phyloP scores from a whole-genome alignment of 2,888 invertebrate species.

The Hypomecis atomaria region DNA sequence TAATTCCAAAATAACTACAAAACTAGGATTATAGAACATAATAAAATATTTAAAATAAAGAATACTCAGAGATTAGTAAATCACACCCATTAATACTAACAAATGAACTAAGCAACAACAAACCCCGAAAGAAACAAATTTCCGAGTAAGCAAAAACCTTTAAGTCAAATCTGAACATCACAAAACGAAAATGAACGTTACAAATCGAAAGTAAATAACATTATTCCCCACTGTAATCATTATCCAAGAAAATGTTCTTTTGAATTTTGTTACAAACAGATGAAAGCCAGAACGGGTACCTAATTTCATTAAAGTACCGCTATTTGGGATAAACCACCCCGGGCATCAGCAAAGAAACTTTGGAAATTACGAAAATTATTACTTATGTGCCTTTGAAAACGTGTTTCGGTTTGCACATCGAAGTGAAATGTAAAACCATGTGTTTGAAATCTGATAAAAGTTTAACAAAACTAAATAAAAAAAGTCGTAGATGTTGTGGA shows the following conservation, averaged over 20 bases:
- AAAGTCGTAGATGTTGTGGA: background rate
- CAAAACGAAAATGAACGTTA: slow-evolving; percentile 9
- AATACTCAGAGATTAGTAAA: too few relatives aligned
- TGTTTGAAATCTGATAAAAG: background rate
- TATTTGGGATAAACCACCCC: slow-evolving; percentile 34
- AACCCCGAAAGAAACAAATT: background rate
- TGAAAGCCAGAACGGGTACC: slow-evolving; percentile 25
- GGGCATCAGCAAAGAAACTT: slow-evolving; percentile 37
- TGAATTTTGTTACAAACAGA: slow-evolving; percentile 33
- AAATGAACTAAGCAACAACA: background rate
- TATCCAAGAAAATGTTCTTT: slow-evolving; percentile 28
- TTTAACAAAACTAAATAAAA: background rate
- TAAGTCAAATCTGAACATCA: slow-evolving; percentile 2
- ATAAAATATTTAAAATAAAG: too few relatives aligned
- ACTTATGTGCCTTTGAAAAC: slow-evolving; percentile 22
- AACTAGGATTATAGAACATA: too few relatives aligned
- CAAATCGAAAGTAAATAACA: slow-evolving; percentile 26
- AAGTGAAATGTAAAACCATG: background rate
- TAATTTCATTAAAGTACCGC: slow-evolving; percentile 38
- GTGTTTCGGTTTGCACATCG: background rate
- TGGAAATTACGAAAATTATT: slow-evolving; percentile 33
- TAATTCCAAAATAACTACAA: too few relatives aligned
- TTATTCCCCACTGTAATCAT: slow-evolving; percentile 28
- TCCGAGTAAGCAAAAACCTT: background rate
- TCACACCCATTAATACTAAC: background rate